Evolutionary conservation across 2,797 vertebrate genomes (phyloP), one percentile per base, ranked within the genome.

Genomic region (Chrosomus eos): DNA sequence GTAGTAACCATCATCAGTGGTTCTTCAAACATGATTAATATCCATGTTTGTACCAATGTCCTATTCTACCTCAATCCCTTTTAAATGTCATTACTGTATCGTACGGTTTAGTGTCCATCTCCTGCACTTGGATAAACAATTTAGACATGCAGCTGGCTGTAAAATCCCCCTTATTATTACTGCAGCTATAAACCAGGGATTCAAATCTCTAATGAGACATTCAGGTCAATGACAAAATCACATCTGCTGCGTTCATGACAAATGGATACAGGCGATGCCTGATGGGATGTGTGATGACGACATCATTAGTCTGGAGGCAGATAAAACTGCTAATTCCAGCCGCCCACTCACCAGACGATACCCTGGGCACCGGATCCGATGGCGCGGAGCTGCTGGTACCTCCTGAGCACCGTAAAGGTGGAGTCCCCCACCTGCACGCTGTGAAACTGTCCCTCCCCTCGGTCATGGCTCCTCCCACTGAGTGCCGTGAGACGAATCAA

Each of bases 381-480:
- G 60, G 98, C 95, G 26, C 97, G 97, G 88, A 99, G 94, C 87
- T 99, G 97, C 91, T 99, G 96, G 92, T 98, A 99, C 82, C 97
- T 96, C 88, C 95, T 96, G 75, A 98, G 94, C 13, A 99, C 97
- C 4, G 97, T 97, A 94, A 99, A 99, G 77, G 98, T 99, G 91
- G 98, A 99, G 93, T 99, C 98, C 73, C 97, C 98, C 94, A 99
- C 98, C 95, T 99, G 97, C 83, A 98, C 97, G 87, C 97, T 98
- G 94, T 98, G 97, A 95, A 99, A 99, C 7, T 97, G 97, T 85
- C 95, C 94, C 73, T 98, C 97, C 82, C 95, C 94, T 98, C 97
- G 90, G 94, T 98, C 98, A 99, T 99, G 96, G 91, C 92, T 95
- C 93, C 93, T 88, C 87, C 91, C 88, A 89, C 90, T 87, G 93